phyloP scores from a whole-genome alignment of 1,140 invertebrate species.

The Formica exsecta region DNA sequence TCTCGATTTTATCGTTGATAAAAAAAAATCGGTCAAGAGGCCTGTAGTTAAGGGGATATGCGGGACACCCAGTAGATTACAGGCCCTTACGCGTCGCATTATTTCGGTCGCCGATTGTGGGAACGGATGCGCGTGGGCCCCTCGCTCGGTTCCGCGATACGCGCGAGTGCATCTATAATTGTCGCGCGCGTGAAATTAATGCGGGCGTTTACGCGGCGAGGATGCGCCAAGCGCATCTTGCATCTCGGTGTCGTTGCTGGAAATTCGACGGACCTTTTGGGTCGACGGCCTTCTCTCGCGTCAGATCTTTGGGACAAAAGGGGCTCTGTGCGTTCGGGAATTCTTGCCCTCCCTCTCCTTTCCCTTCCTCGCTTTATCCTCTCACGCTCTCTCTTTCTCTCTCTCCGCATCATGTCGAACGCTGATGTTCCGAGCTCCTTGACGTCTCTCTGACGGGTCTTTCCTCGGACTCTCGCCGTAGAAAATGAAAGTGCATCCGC shows the following conservation, averaged over 20 bases:
- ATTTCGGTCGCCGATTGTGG: slow-evolving; percentile 61
- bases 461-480: neutral
- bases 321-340: slow-evolving; percentile 43
- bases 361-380: too few species aligned
- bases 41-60: neutral
- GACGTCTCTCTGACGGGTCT: slow-evolving; percentile 33
- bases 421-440: slow-evolving; percentile 19
- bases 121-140: slow-evolving; percentile 40
- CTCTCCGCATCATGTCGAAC: neutral
- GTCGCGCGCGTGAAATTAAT: slow-evolving; percentile 49
- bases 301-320: slow-evolving; percentile 60
- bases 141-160: slow-evolving; percentile 18
- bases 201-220: neutral
- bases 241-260: neutral
- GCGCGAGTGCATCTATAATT: slow-evolving; percentile 56
- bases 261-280: slow-evolving; percentile 36
- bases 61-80: neutral
- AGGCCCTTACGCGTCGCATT: slow-evolving; percentile 21
- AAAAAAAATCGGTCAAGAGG: slow-evolving; percentile 5
- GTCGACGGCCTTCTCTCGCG: slow-evolving; percentile 41
- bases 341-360: slow-evolving; percentile 14
- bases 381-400: neutral
- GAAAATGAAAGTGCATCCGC: slow-evolving; percentile 65
- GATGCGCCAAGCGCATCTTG: neutral
- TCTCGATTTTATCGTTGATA: neutral